Conservation (phyloP, 2,113 vertebrate species). For the Perognathus longimembris region DNA sequence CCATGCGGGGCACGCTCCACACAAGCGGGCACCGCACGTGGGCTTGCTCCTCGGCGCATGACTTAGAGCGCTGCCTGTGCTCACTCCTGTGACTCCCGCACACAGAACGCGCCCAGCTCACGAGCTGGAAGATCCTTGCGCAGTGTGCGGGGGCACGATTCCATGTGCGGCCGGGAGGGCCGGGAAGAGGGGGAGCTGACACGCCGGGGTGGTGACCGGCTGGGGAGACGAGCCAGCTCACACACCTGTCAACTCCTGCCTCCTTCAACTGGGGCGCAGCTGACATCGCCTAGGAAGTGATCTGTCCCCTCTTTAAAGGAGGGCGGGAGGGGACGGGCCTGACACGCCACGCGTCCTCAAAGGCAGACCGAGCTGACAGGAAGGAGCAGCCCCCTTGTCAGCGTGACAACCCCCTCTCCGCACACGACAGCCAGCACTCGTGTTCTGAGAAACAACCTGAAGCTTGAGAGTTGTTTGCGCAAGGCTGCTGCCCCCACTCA, state of each 20-base stretch:
- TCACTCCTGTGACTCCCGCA: neutral
- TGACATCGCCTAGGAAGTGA: neutral
- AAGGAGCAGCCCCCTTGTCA: too few species aligned
- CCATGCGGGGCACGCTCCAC: too few species aligned
- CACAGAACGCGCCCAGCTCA: neutral
- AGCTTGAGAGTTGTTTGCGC: neutral
- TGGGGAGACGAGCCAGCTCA: accelerated
- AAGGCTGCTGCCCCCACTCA: accelerated
- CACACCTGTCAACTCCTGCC: neutral
- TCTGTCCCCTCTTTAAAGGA: neutral
- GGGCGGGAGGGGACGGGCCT: neutral
- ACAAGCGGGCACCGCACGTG: too few species aligned
- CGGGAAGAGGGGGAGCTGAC: neutral
- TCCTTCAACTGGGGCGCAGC: neutral
- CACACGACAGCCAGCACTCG: accelerated
- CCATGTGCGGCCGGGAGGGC: accelerated
- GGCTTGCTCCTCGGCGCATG: too few species aligned
- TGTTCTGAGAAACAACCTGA: neutral
- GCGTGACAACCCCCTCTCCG: neutral
- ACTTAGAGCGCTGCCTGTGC: neutral
- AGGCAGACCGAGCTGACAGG: conserved; percentile 56
- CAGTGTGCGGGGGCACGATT: neutral
- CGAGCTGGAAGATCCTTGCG: neutral
- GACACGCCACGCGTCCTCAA: neutral
- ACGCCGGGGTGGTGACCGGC: too few species aligned